These are phyloP conservation scores for Enteromius anoplus DNA, from an alignment of 2,797 vertebrate genomes.

Conservation along the genomic window DNA sequence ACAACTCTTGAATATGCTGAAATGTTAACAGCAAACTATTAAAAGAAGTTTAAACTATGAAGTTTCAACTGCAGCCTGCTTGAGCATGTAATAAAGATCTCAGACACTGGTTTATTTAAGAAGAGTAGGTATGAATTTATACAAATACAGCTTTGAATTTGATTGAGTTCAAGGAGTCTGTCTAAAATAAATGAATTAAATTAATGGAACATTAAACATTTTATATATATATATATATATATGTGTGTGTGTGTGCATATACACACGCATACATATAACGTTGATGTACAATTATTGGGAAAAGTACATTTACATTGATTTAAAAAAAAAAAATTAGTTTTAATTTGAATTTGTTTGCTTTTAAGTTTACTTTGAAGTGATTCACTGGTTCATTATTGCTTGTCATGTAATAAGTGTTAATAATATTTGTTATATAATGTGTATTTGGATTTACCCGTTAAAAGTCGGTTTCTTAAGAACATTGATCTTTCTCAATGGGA, in stretches of 20 bases:
- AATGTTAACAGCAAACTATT: conserved; percentile 12
- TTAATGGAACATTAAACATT: background rate
- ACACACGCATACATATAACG: background rate
- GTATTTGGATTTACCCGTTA: background rate
- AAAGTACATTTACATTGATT: background rate
- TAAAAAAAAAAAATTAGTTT: background rate
- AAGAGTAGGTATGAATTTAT: background rate
- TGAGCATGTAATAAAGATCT: background rate
- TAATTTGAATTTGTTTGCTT: background rate
- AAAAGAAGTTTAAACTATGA: conserved; percentile 43
- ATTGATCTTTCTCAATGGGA: background rate
- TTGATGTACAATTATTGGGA: background rate
- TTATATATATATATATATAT: background rate
- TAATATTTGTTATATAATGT: background rate
- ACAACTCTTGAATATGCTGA: conserved; percentile 63
- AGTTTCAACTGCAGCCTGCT: conserved; percentile 18
- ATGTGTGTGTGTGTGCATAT: too few species aligned
- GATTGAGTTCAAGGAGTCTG: too few species aligned
- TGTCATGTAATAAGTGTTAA: background rate
- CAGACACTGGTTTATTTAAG: background rate
- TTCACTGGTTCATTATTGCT: background rate
- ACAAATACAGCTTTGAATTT: conserved; percentile 3
- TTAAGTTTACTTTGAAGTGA: background rate
- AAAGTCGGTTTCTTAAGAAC: background rate
- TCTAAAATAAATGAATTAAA: background rate